Evolutionary conservation across 2,113 vertebrate genomes (phyloP).

Genomic region (Rana temporaria): DNA sequence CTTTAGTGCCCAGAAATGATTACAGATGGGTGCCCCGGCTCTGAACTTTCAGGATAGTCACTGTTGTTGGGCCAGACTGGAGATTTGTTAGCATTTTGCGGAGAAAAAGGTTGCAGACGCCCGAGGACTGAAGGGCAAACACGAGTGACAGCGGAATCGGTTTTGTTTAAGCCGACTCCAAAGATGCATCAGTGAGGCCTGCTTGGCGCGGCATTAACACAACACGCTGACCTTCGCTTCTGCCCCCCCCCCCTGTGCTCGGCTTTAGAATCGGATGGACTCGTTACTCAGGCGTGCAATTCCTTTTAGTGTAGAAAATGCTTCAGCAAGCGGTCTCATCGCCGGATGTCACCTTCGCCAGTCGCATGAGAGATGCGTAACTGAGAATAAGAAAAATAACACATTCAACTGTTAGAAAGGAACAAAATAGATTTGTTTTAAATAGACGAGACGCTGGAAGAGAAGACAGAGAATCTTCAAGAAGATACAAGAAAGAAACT

Average conservation of each 20-base stretch:
- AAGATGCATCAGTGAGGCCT: neutral
- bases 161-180: conserved; percentile 36
- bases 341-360: conserved; percentile 15
- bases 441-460: too few species aligned
- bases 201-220: conserved; percentile 18
- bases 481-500: too few species aligned
- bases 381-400: conserved; percentile 2
- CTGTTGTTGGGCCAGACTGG: neutral
- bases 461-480: too few species aligned
- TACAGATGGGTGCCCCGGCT: neutral
- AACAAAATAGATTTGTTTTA: neutral
- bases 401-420: neutral
- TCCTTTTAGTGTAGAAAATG: conserved; percentile 38
- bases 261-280: conserved; percentile 10
- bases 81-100: conserved; percentile 18
- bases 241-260: conserved; percentile 31
- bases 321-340: conserved; percentile 43
- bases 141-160: neutral
- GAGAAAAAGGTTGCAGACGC: neutral
- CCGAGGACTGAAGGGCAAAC: conserved; percentile 1
- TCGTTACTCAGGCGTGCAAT: conserved; percentile 29
- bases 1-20: neutral
- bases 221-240: conserved; percentile 36
- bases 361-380: neutral
- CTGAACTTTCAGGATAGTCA: neutral